Evolutionary conservation across 2,888 invertebrate species (phyloP).

Genomic region (Catocala nupta): DNA sequence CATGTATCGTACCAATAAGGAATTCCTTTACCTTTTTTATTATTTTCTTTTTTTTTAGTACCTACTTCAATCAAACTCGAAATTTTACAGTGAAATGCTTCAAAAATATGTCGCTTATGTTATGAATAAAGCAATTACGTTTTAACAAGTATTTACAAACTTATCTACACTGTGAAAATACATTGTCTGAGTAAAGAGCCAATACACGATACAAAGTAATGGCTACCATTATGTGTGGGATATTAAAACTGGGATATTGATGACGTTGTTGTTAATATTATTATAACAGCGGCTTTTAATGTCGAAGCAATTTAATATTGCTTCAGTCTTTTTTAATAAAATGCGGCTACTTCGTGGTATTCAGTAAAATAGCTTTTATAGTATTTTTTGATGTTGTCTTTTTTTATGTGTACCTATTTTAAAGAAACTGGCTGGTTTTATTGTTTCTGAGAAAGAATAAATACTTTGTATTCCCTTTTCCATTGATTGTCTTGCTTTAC

Average conservation of each 20-base stretch:
- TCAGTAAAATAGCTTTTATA: background rate
- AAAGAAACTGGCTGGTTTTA: too few relatives aligned
- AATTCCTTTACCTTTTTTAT: too few relatives aligned
- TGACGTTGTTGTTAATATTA: constrained; percentile 37
- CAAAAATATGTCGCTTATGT: too few relatives aligned
- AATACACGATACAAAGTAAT: constrained; percentile 19
- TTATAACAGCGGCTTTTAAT: constrained; percentile 32
- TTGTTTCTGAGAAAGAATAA: too few relatives aligned
- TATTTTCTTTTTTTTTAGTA: too few relatives aligned
- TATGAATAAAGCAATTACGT: too few relatives aligned
- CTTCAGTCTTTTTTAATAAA: background rate
- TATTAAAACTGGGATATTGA: constrained; percentile 52
- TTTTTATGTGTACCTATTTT: too few relatives aligned
- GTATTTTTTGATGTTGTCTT: background rate
- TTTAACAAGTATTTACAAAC: constrained; percentile 4
- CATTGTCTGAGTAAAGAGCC: background rate
- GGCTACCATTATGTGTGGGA: constrained; percentile 27
- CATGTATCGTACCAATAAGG: too few relatives aligned
- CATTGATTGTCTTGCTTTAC: background rate
- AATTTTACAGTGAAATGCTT: too few relatives aligned
- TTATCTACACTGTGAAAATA: constrained; percentile 16
- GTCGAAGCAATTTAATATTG: constrained; percentile 2
- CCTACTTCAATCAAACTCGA: too few relatives aligned
- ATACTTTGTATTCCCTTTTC: too few relatives aligned
- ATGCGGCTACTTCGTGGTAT: background rate